Evolutionary conservation across 2,797 vertebrate species (phyloP), one percentile per base, ranked within the genome.

Genomic region (Eulemur albifrons): DNA sequence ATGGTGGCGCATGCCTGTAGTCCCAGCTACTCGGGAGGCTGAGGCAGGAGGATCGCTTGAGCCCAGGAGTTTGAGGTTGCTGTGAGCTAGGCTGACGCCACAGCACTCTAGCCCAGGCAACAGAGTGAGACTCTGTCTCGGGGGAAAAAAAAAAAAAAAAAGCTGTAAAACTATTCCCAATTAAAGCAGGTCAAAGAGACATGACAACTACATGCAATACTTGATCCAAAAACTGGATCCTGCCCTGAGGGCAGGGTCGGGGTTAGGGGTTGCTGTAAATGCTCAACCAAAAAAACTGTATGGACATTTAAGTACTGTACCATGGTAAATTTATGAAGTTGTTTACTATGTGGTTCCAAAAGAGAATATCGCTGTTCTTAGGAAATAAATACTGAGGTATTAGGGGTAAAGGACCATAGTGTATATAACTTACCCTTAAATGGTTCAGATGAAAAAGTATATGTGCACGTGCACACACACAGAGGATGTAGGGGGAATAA

Each of bases 131-230:
- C 20, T 69, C 67, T 40, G 35, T 40, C 67, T 70, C 67, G 5
- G 40, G 40, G 5, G 5, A 4, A 43, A 43, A 43, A 43, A 43
- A 43, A 13, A 69, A 69, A 38, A 38, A n/a, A 57, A 84, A 57
- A 76, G 30, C 63, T n/a, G 7, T 18, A 65, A n/a, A n/a, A n/a
- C 32, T 65, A 17, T n/a, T 65, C 15, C 32, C 63, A n/a, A 32
- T 65, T 65, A 17, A 17, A 72, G 25, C 8, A 50, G 23, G 27
- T 61, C 59, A 73, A 61, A 93, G 8, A 81, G 48, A 77, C 59
- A 43, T 35, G 27, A 79, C 43, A 79, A 93, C 54, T 30, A 87
- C 83, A 69, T 54, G 70, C 30, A 93, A 30, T n/a, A 10, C 12
- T 7, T 83, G 80, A 32, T n/a, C 18, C 27, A 10, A 8, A 2